Percentiles rank a stretch among this genome's conserved stretches.
These are phyloP conservation scores for Byasa hedistus DNA, from an alignment of 2,888 invertebrate genomes.

Conservation along the genomic window DNA sequence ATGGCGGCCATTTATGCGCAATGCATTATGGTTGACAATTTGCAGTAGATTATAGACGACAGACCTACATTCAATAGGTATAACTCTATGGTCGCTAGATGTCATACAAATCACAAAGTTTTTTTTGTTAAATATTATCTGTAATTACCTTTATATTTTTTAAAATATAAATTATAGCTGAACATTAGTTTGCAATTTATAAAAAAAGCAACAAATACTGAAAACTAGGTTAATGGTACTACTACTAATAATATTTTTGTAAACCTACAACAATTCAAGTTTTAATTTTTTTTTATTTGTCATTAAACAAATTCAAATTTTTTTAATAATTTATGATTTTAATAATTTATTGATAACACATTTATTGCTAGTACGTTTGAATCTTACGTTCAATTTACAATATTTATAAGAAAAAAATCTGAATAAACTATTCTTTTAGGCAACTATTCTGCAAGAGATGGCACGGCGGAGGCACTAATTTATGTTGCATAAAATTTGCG, in stretches of 20 bases:
- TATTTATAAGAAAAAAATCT: background rate
- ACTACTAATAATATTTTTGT: too few species aligned
- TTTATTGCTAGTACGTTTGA: too few species aligned
- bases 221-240: background rate
- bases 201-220: background rate
- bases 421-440: background rate
- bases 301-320: too few species aligned
- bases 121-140: background rate
- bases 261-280: too few species aligned
- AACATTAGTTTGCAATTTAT: background rate
- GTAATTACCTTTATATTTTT: background rate
- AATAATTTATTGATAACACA: too few species aligned
- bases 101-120: background rate
- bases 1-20: constrained; percentile 82
- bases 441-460: constrained; percentile 44
- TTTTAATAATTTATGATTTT: too few species aligned
- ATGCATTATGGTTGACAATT: constrained; percentile 81
- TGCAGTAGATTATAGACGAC: constrained; percentile 73
- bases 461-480: constrained; percentile 23
- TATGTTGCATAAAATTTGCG: background rate
- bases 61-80: constrained; percentile 47
- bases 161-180: background rate
- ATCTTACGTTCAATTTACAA: background rate
- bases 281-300: too few species aligned
- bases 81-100: constrained; percentile 40